Evolutionary conservation across 1,140 invertebrate genomes (phyloP).

Genomic region (Triops cancriformis): DNA sequence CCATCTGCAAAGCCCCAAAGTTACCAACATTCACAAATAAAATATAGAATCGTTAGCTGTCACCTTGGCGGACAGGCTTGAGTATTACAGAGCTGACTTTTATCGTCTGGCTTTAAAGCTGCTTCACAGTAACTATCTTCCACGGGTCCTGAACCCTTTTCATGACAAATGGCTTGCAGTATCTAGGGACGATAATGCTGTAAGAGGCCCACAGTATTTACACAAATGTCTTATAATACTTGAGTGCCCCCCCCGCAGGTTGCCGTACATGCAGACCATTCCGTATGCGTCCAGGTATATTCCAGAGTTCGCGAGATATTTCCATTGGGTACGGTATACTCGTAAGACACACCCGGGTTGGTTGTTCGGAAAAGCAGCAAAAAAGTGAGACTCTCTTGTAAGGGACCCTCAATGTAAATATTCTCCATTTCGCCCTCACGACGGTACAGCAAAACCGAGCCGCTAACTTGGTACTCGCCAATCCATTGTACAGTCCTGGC

Average conservation of each 20-base stretch:
- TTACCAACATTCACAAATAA: neutral
- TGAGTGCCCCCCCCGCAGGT: slow-evolving; percentile 66
- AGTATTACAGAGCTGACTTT: slow-evolving; percentile 53
- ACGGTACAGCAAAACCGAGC: slow-evolving; percentile 69
- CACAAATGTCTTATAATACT: slow-evolving; percentile 24
- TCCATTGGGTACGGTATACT: slow-evolving; percentile 66
- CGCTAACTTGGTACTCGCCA: slow-evolving; percentile 74
- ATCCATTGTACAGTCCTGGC: slow-evolving; percentile 61
- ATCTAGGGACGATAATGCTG: slow-evolving; percentile 37
- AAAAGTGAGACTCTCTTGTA: slow-evolving; percentile 69
- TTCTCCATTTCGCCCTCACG: slow-evolving; percentile 70
- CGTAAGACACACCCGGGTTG: slow-evolving; percentile 70
- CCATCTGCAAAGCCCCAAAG: slow-evolving; percentile 47
- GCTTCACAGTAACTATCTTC: slow-evolving; percentile 56
- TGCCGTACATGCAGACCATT: slow-evolving; percentile 68
- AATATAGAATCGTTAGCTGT: slow-evolving; percentile 21
- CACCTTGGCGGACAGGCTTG: slow-evolving; percentile 63
- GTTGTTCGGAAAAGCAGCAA: slow-evolving; percentile 71
- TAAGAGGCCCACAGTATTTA: neutral
- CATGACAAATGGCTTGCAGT: slow-evolving; percentile 54
- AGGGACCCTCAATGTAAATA: slow-evolving; percentile 68
- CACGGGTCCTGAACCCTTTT: slow-evolving; percentile 53
- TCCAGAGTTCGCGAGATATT: slow-evolving; percentile 50
- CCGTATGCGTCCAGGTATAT: slow-evolving; percentile 62
- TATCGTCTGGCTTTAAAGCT: slow-evolving; percentile 49